These are phyloP conservation scores for Deroplatys truncata DNA, from an alignment of 2,888 invertebrate genomes.

Conservation along the genomic window DNA sequence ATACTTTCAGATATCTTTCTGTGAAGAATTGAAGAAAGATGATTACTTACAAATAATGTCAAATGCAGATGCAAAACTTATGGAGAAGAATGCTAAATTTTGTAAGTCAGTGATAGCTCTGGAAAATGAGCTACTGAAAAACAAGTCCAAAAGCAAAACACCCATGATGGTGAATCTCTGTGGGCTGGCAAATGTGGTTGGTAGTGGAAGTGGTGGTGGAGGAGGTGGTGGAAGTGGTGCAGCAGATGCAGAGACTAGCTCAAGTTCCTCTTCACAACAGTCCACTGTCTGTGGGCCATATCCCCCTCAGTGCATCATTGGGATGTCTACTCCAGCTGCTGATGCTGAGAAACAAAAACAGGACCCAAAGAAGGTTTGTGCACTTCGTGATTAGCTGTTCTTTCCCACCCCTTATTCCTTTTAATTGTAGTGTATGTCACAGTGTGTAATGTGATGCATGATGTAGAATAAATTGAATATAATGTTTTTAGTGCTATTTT, in stretches of 20 bases:
- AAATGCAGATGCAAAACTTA: conserved; percentile 3
- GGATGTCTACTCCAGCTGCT: not conserved
- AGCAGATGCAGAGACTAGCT: conserved; percentile 18
- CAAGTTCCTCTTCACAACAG: conserved; percentile 23
- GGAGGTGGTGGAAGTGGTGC: not conserved
- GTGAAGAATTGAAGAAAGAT: conserved; percentile 20
- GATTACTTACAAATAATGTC: conserved; percentile 5
- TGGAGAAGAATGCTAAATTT: not conserved
- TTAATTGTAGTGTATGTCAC: not conserved
- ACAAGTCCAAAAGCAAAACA: not conserved
- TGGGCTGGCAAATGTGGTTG: not conserved
- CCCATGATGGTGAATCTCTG: not conserved
- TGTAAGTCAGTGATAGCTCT: not conserved
- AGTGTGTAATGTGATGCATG: not conserved
- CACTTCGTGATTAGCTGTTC: not conserved
- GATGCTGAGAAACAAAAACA: not conserved
- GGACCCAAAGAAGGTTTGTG: not conserved
- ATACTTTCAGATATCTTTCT: conserved; percentile 18
- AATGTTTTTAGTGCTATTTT: too few species aligned
- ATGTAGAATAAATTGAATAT: not conserved
- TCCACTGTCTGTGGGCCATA: conserved; percentile 23
- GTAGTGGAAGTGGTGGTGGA: conserved; percentile 6
- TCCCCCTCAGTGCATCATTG: not conserved
- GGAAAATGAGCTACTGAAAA: not conserved
- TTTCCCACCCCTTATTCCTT: too few species aligned